These are phyloP conservation scores for Hydrochoerus hydrochaeris DNA, from an alignment of 2,113 vertebrate genomes.

Conservation along the genomic window DNA sequence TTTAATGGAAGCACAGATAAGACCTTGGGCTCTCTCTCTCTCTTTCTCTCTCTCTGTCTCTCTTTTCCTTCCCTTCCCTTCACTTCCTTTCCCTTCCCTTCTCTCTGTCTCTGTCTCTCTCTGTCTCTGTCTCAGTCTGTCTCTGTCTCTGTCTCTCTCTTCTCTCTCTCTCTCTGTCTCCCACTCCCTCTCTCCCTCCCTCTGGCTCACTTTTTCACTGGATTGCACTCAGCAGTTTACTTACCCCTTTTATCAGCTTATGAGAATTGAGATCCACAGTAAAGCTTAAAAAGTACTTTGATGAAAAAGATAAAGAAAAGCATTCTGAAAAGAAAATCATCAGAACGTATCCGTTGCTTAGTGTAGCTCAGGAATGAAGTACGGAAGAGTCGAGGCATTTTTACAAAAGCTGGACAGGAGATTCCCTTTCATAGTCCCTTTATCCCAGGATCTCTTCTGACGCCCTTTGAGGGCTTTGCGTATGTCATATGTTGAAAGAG, in stretches of 20 bases:
- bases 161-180: no score
- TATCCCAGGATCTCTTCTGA: not conserved
- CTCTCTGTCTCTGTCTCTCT: not conserved
- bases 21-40: not conserved
- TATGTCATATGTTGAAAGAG: not conserved
- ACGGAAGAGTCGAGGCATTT: not conserved
- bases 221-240: not conserved
- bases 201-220: not conserved
- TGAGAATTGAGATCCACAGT: not conserved
- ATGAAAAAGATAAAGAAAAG: not conserved
- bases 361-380: not conserved
- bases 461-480: not conserved
- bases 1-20: not conserved
- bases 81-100: not conserved
- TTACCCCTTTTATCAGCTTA: not conserved
- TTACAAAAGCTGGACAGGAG: not conserved
- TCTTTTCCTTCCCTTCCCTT: not conserved
- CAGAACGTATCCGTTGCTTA: not conserved
- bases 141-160: no score
- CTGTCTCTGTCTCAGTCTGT: not conserved
- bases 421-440: not conserved
- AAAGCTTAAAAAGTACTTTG: not conserved
- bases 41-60: not conserved
- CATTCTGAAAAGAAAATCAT: not conserved
- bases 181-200: not conserved